Evolutionary conservation across 2,888 invertebrate genomes (phyloP).

Genomic region (Helicoverpa assulta): DNA sequence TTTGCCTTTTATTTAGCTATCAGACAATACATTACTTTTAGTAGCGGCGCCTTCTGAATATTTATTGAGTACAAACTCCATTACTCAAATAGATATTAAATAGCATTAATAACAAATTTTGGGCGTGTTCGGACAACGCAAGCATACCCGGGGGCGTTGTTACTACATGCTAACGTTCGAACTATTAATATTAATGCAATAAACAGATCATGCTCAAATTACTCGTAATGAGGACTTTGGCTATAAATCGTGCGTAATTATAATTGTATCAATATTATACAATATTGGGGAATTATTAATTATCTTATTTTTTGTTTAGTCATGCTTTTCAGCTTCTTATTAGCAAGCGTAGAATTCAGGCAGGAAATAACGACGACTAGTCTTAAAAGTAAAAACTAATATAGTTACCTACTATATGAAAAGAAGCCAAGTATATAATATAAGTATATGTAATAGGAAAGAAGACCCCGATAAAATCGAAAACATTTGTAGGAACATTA

Average conservation of each 20-base stretch:
- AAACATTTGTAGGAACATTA: background rate
- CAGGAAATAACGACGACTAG: background rate
- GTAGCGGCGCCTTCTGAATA: background rate
- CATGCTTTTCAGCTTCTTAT: background rate
- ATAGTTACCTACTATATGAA: no score
- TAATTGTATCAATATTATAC: constrained; percentile 11
- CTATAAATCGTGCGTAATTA: constrained; percentile 45
- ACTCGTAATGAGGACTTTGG: constrained; percentile 44
- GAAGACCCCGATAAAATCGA: no score
- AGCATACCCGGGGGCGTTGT: constrained; percentile 40
- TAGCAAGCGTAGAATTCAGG: background rate
- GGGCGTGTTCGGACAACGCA: constrained; percentile 22
- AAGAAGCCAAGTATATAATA: no score
- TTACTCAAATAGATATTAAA: constrained; percentile 18
- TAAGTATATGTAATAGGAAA: no score
- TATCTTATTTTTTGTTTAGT: background rate
- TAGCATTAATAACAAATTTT: constrained; percentile 38
- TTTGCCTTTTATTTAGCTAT: constrained; percentile 7
- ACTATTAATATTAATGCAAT: constrained; percentile 65
- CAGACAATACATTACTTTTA: background rate
- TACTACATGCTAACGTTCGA: constrained; percentile 62
- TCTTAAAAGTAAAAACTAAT: background rate
- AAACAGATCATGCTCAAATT: constrained; percentile 46
- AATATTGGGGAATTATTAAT: background rate
- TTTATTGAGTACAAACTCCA: constrained; percentile 27